Percentiles rank a stretch among this genome's conserved stretches.
Evolutionary conservation across 2,797 vertebrate genomes (phyloP).

Genomic region (Smutsia temminckii): DNA sequence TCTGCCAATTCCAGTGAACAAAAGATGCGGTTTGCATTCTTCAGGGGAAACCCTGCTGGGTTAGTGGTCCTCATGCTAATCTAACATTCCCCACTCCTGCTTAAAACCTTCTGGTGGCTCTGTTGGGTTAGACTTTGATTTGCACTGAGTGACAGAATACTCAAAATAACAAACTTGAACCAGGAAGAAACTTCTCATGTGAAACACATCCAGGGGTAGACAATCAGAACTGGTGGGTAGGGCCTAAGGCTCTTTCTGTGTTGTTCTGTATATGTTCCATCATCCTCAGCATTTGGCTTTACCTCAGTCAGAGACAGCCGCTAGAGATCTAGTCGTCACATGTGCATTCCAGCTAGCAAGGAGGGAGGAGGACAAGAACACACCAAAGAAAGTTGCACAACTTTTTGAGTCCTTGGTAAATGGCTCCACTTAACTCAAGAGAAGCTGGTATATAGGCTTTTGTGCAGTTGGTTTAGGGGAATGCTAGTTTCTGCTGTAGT

Average conservation of each 20-base stretch:
- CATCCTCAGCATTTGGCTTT: not conserved
- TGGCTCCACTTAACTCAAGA: not conserved
- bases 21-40: not conserved
- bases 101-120: not conserved
- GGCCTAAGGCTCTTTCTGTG: not conserved
- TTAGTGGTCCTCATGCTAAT: not conserved
- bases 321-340: not conserved
- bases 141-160: not conserved
- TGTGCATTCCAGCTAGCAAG: not conserved
- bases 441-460: not conserved
- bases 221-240: not conserved
- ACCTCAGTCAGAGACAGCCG: not conserved
- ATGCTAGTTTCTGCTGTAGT: not conserved
- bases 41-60: not conserved
- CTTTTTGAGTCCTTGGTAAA: not conserved
- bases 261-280: not conserved
- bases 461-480: not conserved
- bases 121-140: not conserved
- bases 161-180: not conserved
- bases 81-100: not conserved
- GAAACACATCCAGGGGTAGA: not conserved
- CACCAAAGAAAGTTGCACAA: not conserved
- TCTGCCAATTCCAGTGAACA: not conserved
- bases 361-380: not conserved
- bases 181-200: not conserved